A percentile compares a stretch with the other conserved stretches of the same genome.
These are phyloP conservation scores for Cercopithecus mona DNA, from an alignment of 2,113 vertebrate species.

Conservation along the genomic window DNA sequence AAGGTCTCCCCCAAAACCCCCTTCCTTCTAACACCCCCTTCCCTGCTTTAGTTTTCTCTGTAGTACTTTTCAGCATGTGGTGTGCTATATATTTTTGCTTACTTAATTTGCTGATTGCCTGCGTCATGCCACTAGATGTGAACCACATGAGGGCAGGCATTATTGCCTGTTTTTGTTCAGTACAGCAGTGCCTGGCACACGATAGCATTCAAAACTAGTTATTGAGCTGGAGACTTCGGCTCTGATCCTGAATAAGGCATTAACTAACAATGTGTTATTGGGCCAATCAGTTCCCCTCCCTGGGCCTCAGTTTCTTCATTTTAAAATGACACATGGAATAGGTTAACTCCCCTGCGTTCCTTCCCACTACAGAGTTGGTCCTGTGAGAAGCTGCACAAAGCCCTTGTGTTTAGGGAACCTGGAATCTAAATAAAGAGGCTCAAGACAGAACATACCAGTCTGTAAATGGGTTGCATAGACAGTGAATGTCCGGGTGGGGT, in stretches of 20 bases:
- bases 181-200: not conserved
- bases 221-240: not conserved
- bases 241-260: not conserved
- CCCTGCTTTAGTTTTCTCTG: not conserved
- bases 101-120: not conserved
- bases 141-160: not conserved
- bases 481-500: not conserved
- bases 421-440: not conserved
- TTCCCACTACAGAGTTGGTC: not conserved
- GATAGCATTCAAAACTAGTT: not conserved
- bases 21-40: no score
- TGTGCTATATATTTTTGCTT: not conserved
- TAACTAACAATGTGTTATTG: not conserved
- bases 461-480: not conserved
- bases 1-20: not conserved
- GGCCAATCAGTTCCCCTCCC: not conserved
- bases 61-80: not conserved
- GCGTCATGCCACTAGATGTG: not conserved
- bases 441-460: not conserved
- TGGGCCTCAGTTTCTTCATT: not conserved
- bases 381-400: not conserved
- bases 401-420: not conserved
- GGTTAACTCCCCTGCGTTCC: not conserved
- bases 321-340: not conserved
- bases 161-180: not conserved